A percentile compares a stretch with the other conserved stretches of the same genome.
Evolutionary conservation across 2,797 vertebrate genomes (phyloP).

Genomic region (Acipenser ruthenus): DNA sequence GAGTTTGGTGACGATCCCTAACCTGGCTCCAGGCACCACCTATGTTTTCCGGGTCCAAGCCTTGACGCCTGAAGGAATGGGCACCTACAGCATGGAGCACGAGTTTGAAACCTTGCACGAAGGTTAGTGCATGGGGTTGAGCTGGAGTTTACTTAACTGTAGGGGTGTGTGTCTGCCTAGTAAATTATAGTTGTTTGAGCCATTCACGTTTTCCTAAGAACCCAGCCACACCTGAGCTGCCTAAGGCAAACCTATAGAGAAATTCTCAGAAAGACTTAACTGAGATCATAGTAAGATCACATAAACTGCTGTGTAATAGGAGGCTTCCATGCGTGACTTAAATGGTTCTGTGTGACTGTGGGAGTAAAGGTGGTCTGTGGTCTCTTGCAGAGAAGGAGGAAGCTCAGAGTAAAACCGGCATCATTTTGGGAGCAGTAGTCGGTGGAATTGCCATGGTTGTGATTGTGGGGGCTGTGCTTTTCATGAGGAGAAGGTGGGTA

Average conservation of each 20-base stretch:
- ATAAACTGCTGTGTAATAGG: not conserved
- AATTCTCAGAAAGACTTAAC: no score
- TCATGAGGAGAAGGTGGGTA: conserved; percentile 68
- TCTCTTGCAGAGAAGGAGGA: conserved; percentile 48
- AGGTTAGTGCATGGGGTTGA: conserved; percentile 36
- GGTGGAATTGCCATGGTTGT: conserved; percentile 56
- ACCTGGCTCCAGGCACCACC: conserved; percentile 69
- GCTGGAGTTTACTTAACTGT: not conserved
- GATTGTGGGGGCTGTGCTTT: conserved; percentile 54
- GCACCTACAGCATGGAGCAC: conserved; percentile 71
- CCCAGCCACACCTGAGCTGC: no score
- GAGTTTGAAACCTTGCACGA: conserved; percentile 75
- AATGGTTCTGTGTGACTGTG: conserved; percentile 6
- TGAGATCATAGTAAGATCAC: no score
- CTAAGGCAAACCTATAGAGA: no score
- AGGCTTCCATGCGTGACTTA: not conserved
- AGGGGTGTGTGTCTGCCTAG: no score
- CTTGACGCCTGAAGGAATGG: conserved; percentile 67
- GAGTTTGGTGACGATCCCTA: conserved; percentile 67
- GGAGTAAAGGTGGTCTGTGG: conserved; percentile 16
- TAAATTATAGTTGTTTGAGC: no score
- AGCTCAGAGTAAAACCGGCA: conserved; percentile 52
- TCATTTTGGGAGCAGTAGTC: conserved; percentile 58
- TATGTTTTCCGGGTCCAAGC: conserved; percentile 87
- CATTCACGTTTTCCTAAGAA: no score